Evolutionary conservation across 2,888 invertebrate species (phyloP).

Genomic region (Epirrhoe alternata): DNA sequence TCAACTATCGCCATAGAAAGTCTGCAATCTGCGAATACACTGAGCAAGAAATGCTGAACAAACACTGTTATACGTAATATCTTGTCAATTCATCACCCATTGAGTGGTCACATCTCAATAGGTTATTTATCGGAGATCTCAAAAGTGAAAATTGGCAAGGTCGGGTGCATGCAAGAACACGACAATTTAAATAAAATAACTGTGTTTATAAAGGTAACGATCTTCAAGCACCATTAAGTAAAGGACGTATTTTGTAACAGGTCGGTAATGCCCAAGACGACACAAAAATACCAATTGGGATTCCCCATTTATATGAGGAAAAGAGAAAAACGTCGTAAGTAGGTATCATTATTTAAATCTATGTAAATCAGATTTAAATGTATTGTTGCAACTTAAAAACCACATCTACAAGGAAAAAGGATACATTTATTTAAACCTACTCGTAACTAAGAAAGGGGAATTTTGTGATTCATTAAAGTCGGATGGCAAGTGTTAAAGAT

Average conservation of each 20-base stretch:
- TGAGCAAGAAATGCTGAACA: no score
- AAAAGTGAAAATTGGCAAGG: no score
- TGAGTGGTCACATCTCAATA: no score
- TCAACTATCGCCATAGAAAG: no score
- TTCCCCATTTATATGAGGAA: slow-evolving; percentile 5
- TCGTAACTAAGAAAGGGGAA: neutral
- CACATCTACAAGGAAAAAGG: neutral
- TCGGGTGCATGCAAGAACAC: no score
- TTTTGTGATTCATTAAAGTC: slow-evolving; percentile 6
- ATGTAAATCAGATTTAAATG: slow-evolving; percentile 9
- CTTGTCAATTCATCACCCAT: no score
- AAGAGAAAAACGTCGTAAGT: neutral
- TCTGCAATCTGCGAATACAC: no score
- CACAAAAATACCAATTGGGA: slow-evolving; percentile 2
- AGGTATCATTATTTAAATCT: neutral
- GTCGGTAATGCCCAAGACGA: neutral
- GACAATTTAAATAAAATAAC: no score
- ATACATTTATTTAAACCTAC: neutral
- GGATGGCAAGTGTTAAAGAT: neutral
- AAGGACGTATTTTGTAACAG: neutral
- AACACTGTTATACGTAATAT: no score
- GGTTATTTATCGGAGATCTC: no score
- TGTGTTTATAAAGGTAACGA: no score
- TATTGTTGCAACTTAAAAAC: neutral
- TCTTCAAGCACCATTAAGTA: neutral